Evolutionary conservation across 2,888 invertebrate species (phyloP), one percentile per base, ranked within the genome.

Genomic region (Nomada flava): DNA sequence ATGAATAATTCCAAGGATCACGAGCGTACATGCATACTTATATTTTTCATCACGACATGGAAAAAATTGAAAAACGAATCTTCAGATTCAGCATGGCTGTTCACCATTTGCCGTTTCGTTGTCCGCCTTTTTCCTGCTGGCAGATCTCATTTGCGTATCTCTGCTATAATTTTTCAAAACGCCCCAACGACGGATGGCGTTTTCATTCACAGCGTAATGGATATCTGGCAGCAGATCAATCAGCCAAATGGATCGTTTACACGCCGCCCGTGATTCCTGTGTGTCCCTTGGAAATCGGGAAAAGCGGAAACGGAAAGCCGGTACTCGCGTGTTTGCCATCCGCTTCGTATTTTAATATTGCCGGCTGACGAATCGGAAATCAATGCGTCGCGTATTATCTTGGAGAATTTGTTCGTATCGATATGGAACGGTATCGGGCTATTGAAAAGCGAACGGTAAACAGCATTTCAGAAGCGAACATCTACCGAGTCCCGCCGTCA

Each of bases 171-270:
- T 77, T 65, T 60, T 47, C 60, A 67, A 65, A 77, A 77, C 36
- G 23, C 3, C 47, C 69, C 47, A 42, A n/a, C 44, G 23, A 65
- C 52, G 52, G 42, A 52, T 23, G 52, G 44, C 75, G 52, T 53
- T 74, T 74, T 53, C 75, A 53, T 29, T 36, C 65, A 29, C 1
- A 9, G 60, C 52, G 23, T 74, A 77, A 77, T 65, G 75, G 65
- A 77, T 65, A 53, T 60, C 64, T 47, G 74, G 42, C 59, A 10
- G 65, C 10, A 52, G 59, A 79, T 79, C 79, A 79, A 79, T 79
- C 79, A 65, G 69, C 20, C 36, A 65, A 79, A 79, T 79, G 79
- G 79, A 65, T 75, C 70, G 53, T 73, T 73, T 64, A 52, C 47
- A 47, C 53, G 44, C n/a, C 26, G 26, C 13, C 13, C 26, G 52